Conservation (phyloP, 2,888 invertebrate species). For the Leptothorax acervorum region DNA sequence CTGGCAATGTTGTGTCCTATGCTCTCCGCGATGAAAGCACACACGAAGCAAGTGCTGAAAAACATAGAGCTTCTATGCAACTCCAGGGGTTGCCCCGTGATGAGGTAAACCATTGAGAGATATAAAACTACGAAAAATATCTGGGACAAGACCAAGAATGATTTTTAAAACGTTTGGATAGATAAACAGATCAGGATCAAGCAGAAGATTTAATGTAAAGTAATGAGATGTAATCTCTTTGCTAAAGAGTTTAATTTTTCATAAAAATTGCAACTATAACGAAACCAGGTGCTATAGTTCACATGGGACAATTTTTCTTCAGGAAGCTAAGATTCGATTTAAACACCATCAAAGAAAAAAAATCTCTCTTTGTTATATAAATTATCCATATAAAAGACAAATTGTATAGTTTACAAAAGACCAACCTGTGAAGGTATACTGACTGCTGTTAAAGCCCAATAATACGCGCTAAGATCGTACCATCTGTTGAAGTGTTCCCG, state of each 20-base stretch:
- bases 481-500: slow-evolving; percentile 95
- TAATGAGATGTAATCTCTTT: background rate
- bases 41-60: slow-evolving; percentile 89
- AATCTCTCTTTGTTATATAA: background rate
- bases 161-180: background rate
- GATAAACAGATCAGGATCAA: background rate
- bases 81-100: slow-evolving; percentile 93
- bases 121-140: slow-evolving; percentile 89
- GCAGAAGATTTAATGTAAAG: background rate
- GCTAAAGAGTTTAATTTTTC: background rate
- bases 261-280: background rate
- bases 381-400: background rate
- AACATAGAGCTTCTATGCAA: slow-evolving; percentile 89
- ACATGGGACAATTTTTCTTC: background rate
- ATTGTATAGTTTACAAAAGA: slow-evolving; percentile 56
- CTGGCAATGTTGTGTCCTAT: slow-evolving; percentile 92
- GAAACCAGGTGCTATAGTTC: background rate
- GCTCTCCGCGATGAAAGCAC: slow-evolving; percentile 92
- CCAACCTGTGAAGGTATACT: slow-evolving; percentile 90
- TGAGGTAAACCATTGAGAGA: slow-evolving; percentile 90
- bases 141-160: slow-evolving; percentile 74
- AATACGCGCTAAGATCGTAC: slow-evolving; percentile 93
- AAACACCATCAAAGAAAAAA: background rate
- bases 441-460: slow-evolving; percentile 91
- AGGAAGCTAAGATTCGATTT: background rate